A percentile compares a stretch with the other conserved stretches of the same genome.
Conservation (phyloP, 2,797 vertebrate genomes). For the Anguilla anguilla region DNA sequence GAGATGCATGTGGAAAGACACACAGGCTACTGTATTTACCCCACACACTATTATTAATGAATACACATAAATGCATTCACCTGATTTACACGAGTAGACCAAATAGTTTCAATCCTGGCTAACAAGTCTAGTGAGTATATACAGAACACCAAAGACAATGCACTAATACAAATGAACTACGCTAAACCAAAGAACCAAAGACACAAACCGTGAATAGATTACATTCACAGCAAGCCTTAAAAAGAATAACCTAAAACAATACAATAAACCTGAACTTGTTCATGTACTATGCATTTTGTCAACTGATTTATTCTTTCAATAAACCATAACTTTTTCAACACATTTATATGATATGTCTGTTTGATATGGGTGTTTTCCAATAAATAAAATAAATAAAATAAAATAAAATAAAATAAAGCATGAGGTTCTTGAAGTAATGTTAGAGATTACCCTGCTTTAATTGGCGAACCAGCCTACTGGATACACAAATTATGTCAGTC, state of each 20-base stretch:
- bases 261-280: not conserved
- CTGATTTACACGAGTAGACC: too few species aligned
- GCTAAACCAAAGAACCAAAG: not conserved
- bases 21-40: too few species aligned
- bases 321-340: not conserved
- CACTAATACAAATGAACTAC: not conserved
- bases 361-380: not conserved
- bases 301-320: not conserved
- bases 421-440: not conserved
- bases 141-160: too few species aligned
- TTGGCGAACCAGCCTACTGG: not conserved
- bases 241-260: not conserved
- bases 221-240: not conserved
- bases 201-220: not conserved
- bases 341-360: not conserved
- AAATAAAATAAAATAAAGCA: not conserved
- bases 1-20: too few species aligned
- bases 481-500: not conserved
- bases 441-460: not conserved
- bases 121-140: too few species aligned
- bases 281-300: not conserved
- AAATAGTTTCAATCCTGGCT: too few species aligned
- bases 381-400: not conserved
- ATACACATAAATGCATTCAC: too few species aligned
- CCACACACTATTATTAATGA: too few species aligned